Conservation (phyloP, 2,797 vertebrate genomes). For the Megaceryle alcyon region DNA sequence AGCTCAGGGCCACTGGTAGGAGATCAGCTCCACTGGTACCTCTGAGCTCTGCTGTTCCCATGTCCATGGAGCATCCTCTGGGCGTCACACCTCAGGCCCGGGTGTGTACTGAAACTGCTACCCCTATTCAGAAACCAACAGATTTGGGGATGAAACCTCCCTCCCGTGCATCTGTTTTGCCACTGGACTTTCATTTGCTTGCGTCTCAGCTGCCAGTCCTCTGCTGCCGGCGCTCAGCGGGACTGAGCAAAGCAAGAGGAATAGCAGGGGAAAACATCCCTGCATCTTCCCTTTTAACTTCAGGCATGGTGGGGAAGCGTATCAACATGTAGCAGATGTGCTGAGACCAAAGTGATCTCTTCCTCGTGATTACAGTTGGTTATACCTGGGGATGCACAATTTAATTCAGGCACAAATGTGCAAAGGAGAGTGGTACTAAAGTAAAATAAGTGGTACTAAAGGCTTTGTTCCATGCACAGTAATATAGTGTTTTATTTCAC, state of each 20-base stretch:
- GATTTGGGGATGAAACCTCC: neutral
- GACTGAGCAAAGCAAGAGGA: slow-evolving; percentile 68
- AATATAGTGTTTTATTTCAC: slow-evolving; percentile 73
- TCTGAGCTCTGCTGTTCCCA: neutral
- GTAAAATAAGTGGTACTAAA: slow-evolving; percentile 73
- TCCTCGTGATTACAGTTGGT: slow-evolving; percentile 77
- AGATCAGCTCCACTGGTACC: neutral
- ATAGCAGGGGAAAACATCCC: slow-evolving; percentile 64
- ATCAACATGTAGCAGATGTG: slow-evolving; percentile 76
- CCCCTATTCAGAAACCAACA: neutral
- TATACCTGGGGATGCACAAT: slow-evolving; percentile 79
- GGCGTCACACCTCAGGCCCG: neutral
- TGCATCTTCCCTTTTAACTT: slow-evolving; percentile 73
- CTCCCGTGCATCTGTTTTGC: slow-evolving; percentile 37
- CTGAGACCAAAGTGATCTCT: slow-evolving; percentile 79
- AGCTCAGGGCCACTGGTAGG: neutral
- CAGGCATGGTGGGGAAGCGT: slow-evolving; percentile 45
- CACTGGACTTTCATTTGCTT: slow-evolving; percentile 56
- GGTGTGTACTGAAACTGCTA: neutral
- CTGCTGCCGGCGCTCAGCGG: neutral
- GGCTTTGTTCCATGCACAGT: slow-evolving; percentile 70
- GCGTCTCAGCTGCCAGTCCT: slow-evolving; percentile 41
- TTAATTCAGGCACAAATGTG: slow-evolving; percentile 73
- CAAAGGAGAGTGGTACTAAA: slow-evolving; percentile 72
- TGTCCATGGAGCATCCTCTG: neutral